These are phyloP conservation scores for Turritopsis dohrnii DNA, from an alignment of 30 jellyfish, hydroid and myxozoan genomes.

Conservation along the genomic window DNA sequence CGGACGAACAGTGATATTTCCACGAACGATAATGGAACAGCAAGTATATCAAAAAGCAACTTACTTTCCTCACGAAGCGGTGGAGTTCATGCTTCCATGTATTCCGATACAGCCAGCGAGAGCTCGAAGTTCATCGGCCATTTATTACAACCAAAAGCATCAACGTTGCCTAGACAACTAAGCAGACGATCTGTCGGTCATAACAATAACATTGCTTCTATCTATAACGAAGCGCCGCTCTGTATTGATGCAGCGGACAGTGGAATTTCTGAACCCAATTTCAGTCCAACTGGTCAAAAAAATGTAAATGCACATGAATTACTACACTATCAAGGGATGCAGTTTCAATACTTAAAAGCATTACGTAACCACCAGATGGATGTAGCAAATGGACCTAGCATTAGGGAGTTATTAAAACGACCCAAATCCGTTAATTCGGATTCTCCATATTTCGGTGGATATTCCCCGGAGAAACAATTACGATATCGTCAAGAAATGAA, in stretches of 20 bases:
- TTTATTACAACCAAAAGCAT: constrained; percentile 11
- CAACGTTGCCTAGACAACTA: constrained; percentile 5
- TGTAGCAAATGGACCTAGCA: neutral
- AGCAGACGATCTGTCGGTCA: neutral
- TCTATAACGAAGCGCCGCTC: neutral
- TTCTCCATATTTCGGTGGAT: neutral
- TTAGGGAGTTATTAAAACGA: neutral
- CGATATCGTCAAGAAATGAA: neutral
- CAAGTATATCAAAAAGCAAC: neutral
- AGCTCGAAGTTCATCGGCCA: neutral
- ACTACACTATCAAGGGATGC: neutral
- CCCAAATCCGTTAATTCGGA: neutral
- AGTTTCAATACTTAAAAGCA: constrained; percentile 13
- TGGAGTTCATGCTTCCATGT: neutral
- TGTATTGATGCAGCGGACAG: constrained; percentile 14
- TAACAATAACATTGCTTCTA: neutral
- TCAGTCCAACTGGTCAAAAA: constrained; percentile 4
- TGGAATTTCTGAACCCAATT: constrained; percentile 12
- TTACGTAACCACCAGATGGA: neutral
- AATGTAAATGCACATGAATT: constrained; percentile 5
- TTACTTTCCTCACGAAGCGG: neutral
- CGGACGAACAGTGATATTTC: neutral
- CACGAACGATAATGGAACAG: neutral
- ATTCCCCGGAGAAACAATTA: neutral
- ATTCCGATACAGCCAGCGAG: neutral